Base-by-base conservation (phyloP, 2,888 invertebrate species). In the Elysia crispata region DNA sequence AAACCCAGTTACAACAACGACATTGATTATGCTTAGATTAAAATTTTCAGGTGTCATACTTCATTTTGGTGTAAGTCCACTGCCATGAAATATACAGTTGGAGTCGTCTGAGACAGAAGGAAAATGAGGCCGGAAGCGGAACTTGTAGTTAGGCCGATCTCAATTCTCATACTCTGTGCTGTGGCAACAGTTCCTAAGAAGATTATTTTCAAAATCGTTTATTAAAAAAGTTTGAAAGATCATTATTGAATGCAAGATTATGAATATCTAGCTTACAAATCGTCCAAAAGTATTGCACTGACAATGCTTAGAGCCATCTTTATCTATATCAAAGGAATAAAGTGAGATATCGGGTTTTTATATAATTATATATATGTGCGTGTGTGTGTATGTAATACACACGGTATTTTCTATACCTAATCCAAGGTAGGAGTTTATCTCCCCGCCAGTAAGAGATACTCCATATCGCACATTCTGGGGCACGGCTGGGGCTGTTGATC, bases 381-480 rank as follows among this genome's bases (percentile, higher is more conserved):
- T 31, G 8, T n/a, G 13, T n/a, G 20, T 20, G 49, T 30, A 8
- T 41, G 8, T 41, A 70, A 3, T n/a, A 23, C 25, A 67, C 25
- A 8, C 20, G 20, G 25, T 23, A 20, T 30, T 23, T 30, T 30
- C 8, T 49, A 57, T 74, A 79, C 80, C 80, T 76, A 80, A 49
- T 64, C 73, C 64, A 23, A 80, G 28, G 60, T 80, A 80, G 13
- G 80, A 80, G 23, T 75, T 76, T n/a, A 15, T 41, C 5, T 41
- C 41, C 41, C 41, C 23, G 18, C 80, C 80, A 64, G 72, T 49
- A 20, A 80, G 28, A 23, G 80, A 76, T 6, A 80, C 64, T 28
- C 80, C 80, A 72, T 76, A 80, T 23, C 31, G 25, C 54, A 76
- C 76, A 72, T 57, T 72, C 20, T n/a, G 41, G n/a, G 80, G 76